Evolutionary conservation across 1,140 invertebrate species (phyloP).

Genomic region (Chlorops oryzae): DNA sequence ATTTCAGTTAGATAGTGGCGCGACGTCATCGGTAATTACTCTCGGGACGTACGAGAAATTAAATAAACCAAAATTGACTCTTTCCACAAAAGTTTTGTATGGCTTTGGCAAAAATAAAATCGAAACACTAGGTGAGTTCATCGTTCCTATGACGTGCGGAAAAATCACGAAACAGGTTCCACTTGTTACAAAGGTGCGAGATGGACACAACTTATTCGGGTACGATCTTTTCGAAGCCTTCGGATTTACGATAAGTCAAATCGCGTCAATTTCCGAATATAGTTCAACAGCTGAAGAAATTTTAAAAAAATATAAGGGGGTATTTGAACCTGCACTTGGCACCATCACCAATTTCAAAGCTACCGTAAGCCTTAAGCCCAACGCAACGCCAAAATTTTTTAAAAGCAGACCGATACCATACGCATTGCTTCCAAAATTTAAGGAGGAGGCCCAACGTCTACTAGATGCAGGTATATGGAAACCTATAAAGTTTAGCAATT

Average conservation of each 20-base stretch:
- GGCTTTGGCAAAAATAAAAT: too few species aligned
- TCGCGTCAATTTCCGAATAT: not conserved
- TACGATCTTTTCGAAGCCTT: conserved; percentile 3
- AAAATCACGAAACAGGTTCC: conserved; percentile 5
- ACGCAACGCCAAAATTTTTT: conserved; percentile 9
- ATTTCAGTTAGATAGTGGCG: too few species aligned
- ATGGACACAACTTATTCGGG: conserved; percentile 9
- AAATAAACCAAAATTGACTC: too few species aligned
- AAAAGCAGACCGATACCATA: conserved; percentile 18
- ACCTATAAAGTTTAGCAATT: conserved; percentile 26
- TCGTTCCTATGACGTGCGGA: too few species aligned
- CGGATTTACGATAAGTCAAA: conserved; percentile 9
- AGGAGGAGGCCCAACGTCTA: conserved; percentile 24
- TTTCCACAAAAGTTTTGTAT: too few species aligned
- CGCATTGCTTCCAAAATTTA: conserved; percentile 24
- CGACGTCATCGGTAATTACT: too few species aligned
- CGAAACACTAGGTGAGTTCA: too few species aligned
- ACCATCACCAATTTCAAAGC: conserved; percentile 9
- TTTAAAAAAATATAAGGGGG: not conserved
- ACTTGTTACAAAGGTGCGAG: not conserved
- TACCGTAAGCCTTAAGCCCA: not conserved
- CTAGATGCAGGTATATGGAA: conserved; percentile 17
- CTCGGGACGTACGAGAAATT: too few species aligned
- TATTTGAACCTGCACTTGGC: conserved; percentile 7
- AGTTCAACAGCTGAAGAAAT: not conserved